Evolutionary conservation across 2,113 vertebrate species (phyloP), one percentile per base, ranked within the genome.

Genomic region (Catharus minimus): DNA sequence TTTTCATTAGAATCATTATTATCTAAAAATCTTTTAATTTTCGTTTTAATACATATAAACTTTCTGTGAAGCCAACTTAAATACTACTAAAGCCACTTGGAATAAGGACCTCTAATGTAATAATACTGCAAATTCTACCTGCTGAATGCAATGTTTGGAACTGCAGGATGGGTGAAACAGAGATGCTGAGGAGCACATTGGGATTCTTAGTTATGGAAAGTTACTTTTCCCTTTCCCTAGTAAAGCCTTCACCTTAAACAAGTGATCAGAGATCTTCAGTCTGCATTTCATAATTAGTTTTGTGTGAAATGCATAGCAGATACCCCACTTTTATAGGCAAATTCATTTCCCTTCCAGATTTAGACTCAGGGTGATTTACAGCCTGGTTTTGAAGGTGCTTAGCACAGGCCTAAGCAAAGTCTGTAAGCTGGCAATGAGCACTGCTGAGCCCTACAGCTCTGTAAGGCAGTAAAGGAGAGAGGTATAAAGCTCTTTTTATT

Each of bases 1-100:
- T 92, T 69, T 82, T 78, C 76, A 66, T 90, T 71, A 76, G 26
- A 89, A n/a, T 58, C 43, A 57, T 93, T 85, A 92, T 43, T 87
- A 92, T 30, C 72, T 81, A 86, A 88, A 82, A 92, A 81, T 66
- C 55, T 89, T 53, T 72, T 72, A 66, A 89, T 86, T 92, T 93
- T 94, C 36, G 1, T 78, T 90, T 88, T 89, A 92, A 93, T 75
- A 62, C 68, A 61, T 24, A 58, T 39, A 62, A 91, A 76, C 43
- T 47, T 66, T 43, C 14, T 81, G 49, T 39, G 28, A 92, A 88
- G 76, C 58, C 0, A 0, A 62, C 43, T 77, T 69, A 79, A 94
- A 95, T 53, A 64, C n/a, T 60, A 20, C 67, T 88, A 94, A 93
- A 92, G 55, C 78, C 69, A 49, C 50, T 60, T 41, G 64, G 71